A percentile compares a stretch with the other conserved stretches of the same genome.
These are phyloP conservation scores for Ricordea florida DNA, from an alignment of 92 coral and sea anemone species.

Conservation along the genomic window DNA sequence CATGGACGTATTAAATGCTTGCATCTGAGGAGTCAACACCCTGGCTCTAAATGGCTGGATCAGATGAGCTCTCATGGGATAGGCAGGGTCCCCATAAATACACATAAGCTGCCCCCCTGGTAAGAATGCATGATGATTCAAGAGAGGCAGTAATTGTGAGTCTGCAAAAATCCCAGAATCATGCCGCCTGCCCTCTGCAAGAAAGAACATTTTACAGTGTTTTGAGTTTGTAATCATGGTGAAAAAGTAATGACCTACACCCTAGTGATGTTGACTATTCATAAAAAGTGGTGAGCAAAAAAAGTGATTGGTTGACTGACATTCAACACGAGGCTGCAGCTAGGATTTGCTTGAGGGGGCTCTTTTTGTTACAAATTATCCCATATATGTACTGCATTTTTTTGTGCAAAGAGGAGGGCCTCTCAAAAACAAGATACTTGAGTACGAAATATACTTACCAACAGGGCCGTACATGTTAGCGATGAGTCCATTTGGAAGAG, in stretches of 20 bases:
- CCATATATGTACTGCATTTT: too few species aligned
- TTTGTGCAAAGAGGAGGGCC: too few species aligned
- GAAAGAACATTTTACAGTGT: conserved; percentile 10
- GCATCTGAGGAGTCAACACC: conserved; percentile 13
- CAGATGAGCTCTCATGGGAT: conserved; percentile 10
- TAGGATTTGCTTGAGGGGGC: too few species aligned
- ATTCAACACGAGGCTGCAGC: too few species aligned
- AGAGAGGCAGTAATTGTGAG: conserved; percentile 8
- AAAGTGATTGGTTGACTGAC: not conserved
- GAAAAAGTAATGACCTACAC: conserved; percentile 18
- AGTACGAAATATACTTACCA: not conserved
- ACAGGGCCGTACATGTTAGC: not conserved
- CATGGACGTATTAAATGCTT: not conserved
- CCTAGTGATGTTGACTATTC: conserved; percentile 9
- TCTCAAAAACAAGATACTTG: too few species aligned
- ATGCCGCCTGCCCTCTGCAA: conserved; percentile 16
- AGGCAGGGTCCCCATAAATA: conserved; percentile 11
- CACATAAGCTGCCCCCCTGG: conserved; percentile 11
- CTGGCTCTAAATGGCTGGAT: conserved; percentile 7
- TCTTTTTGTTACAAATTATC: too few species aligned
- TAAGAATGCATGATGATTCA: not conserved
- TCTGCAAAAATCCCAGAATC: conserved; percentile 16
- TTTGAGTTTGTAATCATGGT: conserved; percentile 21
- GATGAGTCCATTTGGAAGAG: not conserved
- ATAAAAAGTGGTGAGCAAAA: conserved; percentile 27